phyloP scores from a whole-genome alignment of 2,113 vertebrate genomes.

The Chloropsis hardwickii region DNA sequence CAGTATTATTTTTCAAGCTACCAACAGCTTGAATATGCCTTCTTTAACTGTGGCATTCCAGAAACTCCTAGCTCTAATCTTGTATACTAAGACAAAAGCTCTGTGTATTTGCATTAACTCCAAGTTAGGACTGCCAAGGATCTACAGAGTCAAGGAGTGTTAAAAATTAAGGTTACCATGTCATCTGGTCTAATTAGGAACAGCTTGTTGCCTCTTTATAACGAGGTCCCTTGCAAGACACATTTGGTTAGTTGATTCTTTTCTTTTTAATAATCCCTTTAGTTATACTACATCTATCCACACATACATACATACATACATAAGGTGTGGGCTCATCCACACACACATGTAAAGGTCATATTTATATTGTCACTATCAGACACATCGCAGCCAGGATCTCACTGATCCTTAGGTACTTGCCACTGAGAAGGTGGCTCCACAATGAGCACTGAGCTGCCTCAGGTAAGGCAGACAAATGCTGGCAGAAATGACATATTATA shows the following conservation, averaged over 20 bases:
- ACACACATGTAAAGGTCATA: not conserved
- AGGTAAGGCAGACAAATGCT: not conserved
- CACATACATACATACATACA: not conserved
- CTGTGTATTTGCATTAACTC: not conserved
- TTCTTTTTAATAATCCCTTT: not conserved
- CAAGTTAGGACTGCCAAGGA: not conserved
- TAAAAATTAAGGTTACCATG: not conserved
- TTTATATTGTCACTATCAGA: not conserved
- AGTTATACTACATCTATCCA: not conserved
- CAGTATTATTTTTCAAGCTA: constrained; percentile 24
- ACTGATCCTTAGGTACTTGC: not conserved
- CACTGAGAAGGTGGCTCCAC: not conserved
- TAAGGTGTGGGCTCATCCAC: not conserved
- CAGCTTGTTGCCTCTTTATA: not conserved
- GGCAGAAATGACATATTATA: not conserved
- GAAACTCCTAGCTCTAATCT: not conserved
- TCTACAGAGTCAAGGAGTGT: not conserved
- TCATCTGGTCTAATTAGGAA: not conserved
- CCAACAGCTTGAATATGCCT: not conserved
- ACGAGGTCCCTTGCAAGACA: not conserved
- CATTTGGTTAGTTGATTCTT: not conserved
- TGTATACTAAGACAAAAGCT: not conserved
- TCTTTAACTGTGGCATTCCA: not conserved
- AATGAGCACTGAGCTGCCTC: not conserved
- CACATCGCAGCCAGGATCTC: not conserved